phyloP scores from a whole-genome alignment of 2,113 vertebrate species.

The Mixornis gularis region DNA sequence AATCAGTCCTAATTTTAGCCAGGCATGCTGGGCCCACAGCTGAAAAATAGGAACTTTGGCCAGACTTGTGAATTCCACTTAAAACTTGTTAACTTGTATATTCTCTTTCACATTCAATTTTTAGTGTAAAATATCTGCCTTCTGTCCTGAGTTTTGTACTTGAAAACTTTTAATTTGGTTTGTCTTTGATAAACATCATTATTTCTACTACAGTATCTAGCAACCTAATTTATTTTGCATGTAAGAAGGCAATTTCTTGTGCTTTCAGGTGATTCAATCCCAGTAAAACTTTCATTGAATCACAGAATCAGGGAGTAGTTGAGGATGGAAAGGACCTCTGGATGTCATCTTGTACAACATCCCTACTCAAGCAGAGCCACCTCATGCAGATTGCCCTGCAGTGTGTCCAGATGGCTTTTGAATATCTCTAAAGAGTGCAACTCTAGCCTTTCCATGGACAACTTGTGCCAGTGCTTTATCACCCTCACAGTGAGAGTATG shows the following conservation, averaged over 20 bases:
- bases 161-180: neutral
- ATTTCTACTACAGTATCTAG: neutral
- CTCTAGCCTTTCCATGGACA: neutral
- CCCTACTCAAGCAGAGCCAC: neutral
- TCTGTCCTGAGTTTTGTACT: neutral
- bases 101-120: neutral
- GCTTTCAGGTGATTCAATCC: neutral
- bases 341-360: neutral
- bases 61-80: neutral
- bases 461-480: neutral
- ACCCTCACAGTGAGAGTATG: neutral
- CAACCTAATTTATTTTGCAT: neutral
- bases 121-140: neutral
- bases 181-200: neutral
- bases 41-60: conserved; percentile 8
- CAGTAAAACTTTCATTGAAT: neutral
- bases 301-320: neutral
- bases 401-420: neutral
- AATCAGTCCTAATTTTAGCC: conserved; percentile 25
- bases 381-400: neutral
- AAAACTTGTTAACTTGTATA: neutral
- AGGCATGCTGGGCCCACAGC: neutral
- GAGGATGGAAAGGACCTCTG: neutral
- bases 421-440: neutral
- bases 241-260: neutral